Evolutionary conservation across 2,113 vertebrate species (phyloP).

Genomic region (Brachyhypopomus occidentalis): DNA sequence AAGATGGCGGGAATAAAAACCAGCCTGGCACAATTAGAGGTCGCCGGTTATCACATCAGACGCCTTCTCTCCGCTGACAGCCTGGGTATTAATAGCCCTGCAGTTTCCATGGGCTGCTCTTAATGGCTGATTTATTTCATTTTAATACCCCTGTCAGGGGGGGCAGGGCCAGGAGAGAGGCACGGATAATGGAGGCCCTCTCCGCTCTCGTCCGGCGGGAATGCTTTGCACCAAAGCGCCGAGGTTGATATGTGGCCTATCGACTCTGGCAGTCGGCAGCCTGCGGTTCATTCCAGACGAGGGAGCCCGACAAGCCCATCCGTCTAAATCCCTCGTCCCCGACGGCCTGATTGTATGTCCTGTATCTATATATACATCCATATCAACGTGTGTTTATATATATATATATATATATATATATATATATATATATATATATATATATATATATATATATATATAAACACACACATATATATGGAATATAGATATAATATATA

Average conservation of each 20-base stretch:
- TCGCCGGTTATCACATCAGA: slow-evolving; percentile 58
- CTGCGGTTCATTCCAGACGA: slow-evolving; percentile 52
- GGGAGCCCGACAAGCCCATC: slow-evolving; percentile 36
- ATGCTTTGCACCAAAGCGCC: slow-evolving; percentile 69
- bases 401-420: not conserved
- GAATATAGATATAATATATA: too few species aligned
- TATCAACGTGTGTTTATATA: not conserved
- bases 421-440: not conserved
- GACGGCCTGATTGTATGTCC: not conserved
- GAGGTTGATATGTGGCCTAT: slow-evolving; percentile 67
- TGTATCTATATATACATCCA: not conserved
- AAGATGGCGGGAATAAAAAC: slow-evolving; percentile 63
- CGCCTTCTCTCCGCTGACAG: slow-evolving; percentile 62
- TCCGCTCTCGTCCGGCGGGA: slow-evolving; percentile 62
- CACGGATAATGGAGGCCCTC: slow-evolving; percentile 68
- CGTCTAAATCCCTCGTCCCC: slow-evolving; percentile 28
- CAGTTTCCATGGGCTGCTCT: slow-evolving; percentile 73
- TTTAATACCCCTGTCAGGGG: slow-evolving; percentile 80
- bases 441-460: not conserved
- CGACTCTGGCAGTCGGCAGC: slow-evolving; percentile 49
- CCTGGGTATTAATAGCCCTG: slow-evolving; percentile 75
- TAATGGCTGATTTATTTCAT: slow-evolving; percentile 83
- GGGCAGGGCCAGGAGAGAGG: slow-evolving; percentile 67
- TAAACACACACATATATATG: not conserved
- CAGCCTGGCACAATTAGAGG: slow-evolving; percentile 68